Evolutionary conservation across 2,113 vertebrate genomes (phyloP).

Genomic region (Castor canadensis): DNA sequence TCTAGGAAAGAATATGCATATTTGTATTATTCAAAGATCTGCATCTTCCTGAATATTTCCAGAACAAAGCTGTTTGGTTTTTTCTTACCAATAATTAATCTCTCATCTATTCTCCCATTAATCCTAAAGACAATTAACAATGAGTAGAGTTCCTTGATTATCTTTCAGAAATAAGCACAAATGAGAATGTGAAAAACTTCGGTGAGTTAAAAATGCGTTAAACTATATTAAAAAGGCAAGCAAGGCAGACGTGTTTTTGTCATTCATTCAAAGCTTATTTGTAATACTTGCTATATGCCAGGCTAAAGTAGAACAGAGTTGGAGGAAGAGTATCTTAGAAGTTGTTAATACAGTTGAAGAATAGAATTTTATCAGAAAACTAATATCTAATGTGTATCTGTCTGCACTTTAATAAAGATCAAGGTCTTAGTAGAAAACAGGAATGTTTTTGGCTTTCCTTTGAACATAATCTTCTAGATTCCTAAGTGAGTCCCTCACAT

Average conservation of each 20-base stretch:
- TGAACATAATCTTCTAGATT: background rate
- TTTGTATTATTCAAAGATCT: background rate
- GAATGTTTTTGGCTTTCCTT: background rate
- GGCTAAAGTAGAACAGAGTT: too few relatives aligned
- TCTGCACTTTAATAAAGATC: background rate
- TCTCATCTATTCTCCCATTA: slow-evolving; percentile 2
- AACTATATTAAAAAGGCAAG: slow-evolving; percentile 25
- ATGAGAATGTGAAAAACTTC: background rate
- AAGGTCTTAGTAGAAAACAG: background rate
- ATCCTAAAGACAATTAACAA: background rate
- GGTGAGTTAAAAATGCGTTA: background rate
- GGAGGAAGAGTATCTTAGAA: too few relatives aligned
- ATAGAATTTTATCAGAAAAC: background rate
- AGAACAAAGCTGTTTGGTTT: background rate
- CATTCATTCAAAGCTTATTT: too few relatives aligned
- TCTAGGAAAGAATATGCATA: background rate
- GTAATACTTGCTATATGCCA: too few relatives aligned
- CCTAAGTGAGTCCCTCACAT: background rate
- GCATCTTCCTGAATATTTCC: background rate
- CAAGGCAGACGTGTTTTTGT: background rate
- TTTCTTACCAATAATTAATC: background rate
- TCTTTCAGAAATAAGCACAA: slow-evolving; percentile 15
- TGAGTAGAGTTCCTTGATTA: background rate
- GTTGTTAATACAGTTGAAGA: background rate
- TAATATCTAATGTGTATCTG: background rate